Conservation (phyloP, 2,797 vertebrate genomes). For the Chaetophractus vellerosus region DNA sequence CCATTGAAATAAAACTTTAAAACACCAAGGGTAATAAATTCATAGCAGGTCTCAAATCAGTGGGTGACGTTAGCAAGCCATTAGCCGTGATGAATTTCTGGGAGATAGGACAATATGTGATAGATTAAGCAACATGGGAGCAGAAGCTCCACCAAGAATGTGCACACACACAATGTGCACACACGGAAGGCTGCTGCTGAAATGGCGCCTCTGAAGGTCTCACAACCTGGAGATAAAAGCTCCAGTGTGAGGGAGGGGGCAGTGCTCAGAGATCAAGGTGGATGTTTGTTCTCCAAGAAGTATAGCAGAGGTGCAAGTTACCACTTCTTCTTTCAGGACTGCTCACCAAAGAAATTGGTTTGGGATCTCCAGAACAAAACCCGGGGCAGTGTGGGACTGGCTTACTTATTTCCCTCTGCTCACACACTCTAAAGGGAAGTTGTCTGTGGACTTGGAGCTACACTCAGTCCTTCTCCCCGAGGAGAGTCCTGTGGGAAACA, state of each 20-base stretch:
- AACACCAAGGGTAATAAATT: constrained; percentile 3
- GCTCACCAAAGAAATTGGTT: not conserved
- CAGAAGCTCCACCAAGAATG: not conserved
- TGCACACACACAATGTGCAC: not conserved
- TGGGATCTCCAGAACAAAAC: constrained; percentile 10
- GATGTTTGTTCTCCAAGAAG: not conserved
- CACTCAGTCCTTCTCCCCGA: not conserved
- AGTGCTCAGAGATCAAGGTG: not conserved
- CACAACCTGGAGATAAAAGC: not conserved
- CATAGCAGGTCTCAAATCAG: constrained; percentile 50
- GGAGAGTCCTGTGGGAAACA: not conserved
- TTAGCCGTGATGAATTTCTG: constrained; percentile 44
- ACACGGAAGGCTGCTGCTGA: too few relatives aligned
- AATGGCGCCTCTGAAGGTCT: not conserved
- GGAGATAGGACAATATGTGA: not conserved
- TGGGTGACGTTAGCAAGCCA: not conserved
- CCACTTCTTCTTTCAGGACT: not conserved
- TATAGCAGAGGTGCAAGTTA: not conserved
- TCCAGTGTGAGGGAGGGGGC: not conserved
- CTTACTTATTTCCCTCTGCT: not conserved
- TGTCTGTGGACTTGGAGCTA: not conserved
- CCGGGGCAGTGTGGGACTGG: not conserved
- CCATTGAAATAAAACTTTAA: constrained; percentile 45
- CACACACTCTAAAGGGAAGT: not conserved
- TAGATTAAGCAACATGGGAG: not conserved